These are phyloP conservation scores for Rhinoptilus africanus DNA, from an alignment of 2,113 vertebrate species.

Conservation along the genomic window DNA sequence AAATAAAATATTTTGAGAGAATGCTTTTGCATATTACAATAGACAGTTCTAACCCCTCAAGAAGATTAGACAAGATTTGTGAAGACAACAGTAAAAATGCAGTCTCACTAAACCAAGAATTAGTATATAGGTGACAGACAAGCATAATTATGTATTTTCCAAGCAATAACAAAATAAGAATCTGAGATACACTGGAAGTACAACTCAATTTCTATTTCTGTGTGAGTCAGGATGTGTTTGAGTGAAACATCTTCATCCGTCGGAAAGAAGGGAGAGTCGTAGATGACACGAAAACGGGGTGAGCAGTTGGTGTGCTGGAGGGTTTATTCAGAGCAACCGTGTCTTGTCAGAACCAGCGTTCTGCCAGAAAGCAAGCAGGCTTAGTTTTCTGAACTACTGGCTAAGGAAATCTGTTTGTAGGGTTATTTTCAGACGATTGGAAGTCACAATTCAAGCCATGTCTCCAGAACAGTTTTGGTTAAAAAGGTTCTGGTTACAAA, in stretches of 20 bases:
- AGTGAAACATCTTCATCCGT: neutral
- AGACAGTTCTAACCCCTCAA: neutral
- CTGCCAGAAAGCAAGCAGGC: neutral
- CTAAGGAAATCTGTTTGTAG: neutral
- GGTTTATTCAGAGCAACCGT: neutral
- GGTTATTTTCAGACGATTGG: accelerated
- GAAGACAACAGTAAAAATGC: neutral
- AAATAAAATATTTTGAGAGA: neutral
- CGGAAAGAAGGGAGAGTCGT: neutral
- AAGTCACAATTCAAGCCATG: neutral
- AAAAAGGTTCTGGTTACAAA: neutral
- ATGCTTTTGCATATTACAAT: neutral
- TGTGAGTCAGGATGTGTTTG: neutral
- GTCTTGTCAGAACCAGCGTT: neutral
- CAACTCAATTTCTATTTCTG: neutral
- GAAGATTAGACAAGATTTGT: neutral
- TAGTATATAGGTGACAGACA: too few relatives aligned
- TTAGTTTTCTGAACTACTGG: neutral
- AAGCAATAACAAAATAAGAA: neutral
- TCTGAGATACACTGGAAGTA: neutral
- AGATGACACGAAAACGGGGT: neutral
- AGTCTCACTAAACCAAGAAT: neutral
- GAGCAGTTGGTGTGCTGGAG: neutral
- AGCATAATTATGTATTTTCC: neutral
- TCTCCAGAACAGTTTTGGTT: neutral